These are phyloP conservation scores for Peromyscus melanophrys DNA, from an alignment of 2,797 vertebrate species.

Conservation along the genomic window DNA sequence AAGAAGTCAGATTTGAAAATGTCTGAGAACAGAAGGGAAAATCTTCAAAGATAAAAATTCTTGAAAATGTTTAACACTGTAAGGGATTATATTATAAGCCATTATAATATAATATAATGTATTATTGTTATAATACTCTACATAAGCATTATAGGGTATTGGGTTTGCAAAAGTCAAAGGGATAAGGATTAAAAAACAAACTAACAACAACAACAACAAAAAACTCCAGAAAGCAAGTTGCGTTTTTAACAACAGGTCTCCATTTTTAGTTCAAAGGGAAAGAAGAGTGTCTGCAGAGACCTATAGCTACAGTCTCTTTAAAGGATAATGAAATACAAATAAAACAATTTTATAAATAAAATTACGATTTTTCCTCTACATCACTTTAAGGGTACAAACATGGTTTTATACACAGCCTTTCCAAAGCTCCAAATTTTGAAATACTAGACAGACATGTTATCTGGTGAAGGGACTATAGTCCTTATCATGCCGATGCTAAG, in stretches of 20 bases:
- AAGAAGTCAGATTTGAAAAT: slow-evolving; percentile 52
- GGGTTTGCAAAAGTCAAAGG: slow-evolving; percentile 74
- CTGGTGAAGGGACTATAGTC: neutral
- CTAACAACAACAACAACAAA: neutral
- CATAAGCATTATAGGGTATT: neutral
- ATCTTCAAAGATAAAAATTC: slow-evolving; percentile 74
- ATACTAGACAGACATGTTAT: neutral
- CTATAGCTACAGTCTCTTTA: neutral
- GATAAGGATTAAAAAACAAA: slow-evolving; percentile 29
- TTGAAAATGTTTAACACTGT: slow-evolving; percentile 69
- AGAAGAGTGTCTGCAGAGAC: slow-evolving; percentile 14
- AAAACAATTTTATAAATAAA: slow-evolving; percentile 35
- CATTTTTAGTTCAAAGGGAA: slow-evolving; percentile 76
- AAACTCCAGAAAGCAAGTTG: neutral
- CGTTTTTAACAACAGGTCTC: slow-evolving; percentile 17
- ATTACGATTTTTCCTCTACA: slow-evolving; percentile 22
- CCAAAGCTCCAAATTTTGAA: slow-evolving; percentile 46
- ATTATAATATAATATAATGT: neutral
- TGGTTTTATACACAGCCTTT: slow-evolving; percentile 14
- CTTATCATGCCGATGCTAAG: neutral
- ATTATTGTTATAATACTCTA: neutral
- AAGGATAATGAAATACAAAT: slow-evolving; percentile 33
- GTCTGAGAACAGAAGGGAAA: slow-evolving; percentile 78
- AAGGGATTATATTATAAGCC: neutral
- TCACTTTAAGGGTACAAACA: slow-evolving; percentile 15